Conservation (phyloP, 2,888 invertebrate species). For the Leptogaster cylindrica region DNA sequence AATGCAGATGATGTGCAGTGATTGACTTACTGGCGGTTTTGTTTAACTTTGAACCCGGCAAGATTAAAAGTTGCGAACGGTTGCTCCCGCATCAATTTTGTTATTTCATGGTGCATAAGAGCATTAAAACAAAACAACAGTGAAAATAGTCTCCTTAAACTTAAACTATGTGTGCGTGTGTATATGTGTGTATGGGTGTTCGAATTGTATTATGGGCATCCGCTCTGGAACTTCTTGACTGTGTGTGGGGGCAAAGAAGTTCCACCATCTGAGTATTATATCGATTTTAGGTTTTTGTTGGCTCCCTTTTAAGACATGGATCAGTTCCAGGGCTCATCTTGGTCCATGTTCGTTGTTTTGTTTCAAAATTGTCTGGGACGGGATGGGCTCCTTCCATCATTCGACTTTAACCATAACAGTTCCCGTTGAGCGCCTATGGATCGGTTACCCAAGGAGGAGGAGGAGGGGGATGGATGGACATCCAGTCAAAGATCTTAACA, state of each 20-base stretch:
- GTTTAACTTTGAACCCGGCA: slow-evolving; percentile 16
- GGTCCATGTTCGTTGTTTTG: not conserved
- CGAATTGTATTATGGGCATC: slow-evolving; percentile 11
- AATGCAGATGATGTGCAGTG: no score
- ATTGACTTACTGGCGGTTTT: slow-evolving; percentile 37
- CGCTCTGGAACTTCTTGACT: not conserved
- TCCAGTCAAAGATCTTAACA: slow-evolving; percentile 28
- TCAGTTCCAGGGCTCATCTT: slow-evolving; percentile 25
- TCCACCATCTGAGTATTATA: slow-evolving; percentile 13
- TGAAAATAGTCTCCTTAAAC: not conserved
- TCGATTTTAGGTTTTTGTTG: slow-evolving; percentile 27
- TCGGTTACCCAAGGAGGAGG: not conserved
- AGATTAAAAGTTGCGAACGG: slow-evolving; percentile 45
- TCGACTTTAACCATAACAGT: not conserved
- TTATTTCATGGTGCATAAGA: slow-evolving; percentile 47
- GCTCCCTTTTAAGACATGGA: slow-evolving; percentile 29
- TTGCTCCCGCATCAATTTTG: slow-evolving; percentile 46
- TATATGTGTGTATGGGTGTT: not conserved
- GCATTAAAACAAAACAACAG: slow-evolving; percentile 44
- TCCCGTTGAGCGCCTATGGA: no score
- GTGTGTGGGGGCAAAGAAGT: not conserved
- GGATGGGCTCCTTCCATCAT: not conserved
- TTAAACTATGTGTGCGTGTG: not conserved
- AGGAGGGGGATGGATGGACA: not conserved
- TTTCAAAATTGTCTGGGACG: not conserved